Evolutionary conservation across 2,113 vertebrate species (phyloP).

Genomic region (Urocynchramus pylzowi): DNA sequence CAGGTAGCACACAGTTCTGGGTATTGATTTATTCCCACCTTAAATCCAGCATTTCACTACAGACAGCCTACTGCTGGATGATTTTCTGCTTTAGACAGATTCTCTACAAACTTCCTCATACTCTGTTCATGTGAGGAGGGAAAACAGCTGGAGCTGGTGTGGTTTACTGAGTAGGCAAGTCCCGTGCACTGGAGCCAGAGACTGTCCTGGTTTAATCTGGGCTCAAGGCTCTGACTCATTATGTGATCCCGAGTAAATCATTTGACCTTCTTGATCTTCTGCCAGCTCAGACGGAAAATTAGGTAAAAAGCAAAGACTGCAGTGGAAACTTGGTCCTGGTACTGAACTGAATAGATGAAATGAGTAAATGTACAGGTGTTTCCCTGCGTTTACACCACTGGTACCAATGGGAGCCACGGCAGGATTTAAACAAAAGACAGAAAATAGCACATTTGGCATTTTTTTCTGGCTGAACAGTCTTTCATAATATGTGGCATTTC

Average conservation of each 20-base stretch:
- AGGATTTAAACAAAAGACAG: conserved; percentile 4
- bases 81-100: not conserved
- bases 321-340: conserved; percentile 26
- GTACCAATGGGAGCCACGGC: not conserved
- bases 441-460: not conserved
- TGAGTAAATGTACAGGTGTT: conserved; percentile 42
- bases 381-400: not conserved
- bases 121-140: not conserved
- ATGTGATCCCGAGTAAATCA: conserved; percentile 6
- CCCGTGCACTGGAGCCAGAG: not conserved
- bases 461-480: not conserved
- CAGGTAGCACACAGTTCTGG: not conserved
- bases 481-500: not conserved
- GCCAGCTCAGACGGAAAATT: conserved; percentile 53
- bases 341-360: not conserved
- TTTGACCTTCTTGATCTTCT: conserved; percentile 43
- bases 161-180: conserved; percentile 16
- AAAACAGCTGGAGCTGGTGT: conserved; percentile 8
- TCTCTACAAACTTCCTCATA: conserved; percentile 64
- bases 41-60: not conserved
- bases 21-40: not conserved
- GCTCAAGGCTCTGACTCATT: conserved; percentile 61
- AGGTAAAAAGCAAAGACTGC: conserved; percentile 26
- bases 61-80: not conserved
- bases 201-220: not conserved